These are phyloP conservation scores for Tetragnatha montana DNA, from an alignment of 2,888 invertebrate species.

Conservation along the genomic window DNA sequence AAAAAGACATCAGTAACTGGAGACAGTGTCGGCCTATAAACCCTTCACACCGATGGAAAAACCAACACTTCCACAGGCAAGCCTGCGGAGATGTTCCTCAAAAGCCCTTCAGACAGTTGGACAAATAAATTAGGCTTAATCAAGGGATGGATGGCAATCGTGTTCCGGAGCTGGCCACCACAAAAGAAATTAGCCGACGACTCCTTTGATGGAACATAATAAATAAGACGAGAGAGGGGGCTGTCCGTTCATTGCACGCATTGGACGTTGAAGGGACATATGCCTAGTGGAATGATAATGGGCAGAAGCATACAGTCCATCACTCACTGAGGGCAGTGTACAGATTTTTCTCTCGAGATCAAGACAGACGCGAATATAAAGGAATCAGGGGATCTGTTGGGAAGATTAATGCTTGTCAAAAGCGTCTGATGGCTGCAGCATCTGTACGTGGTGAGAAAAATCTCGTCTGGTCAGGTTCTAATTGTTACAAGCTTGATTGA, in stretches of 20 bases:
- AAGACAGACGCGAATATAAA: background rate
- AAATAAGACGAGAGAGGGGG: background rate
- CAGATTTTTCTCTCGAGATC: background rate
- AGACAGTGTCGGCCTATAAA: background rate
- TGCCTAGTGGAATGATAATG: background rate
- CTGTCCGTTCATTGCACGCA: background rate
- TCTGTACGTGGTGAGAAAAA: too few relatives aligned
- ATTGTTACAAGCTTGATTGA: too few relatives aligned
- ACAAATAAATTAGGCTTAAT: constrained; percentile 22
- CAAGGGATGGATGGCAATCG: constrained; percentile 8
- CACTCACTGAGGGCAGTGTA: background rate
- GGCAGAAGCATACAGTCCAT: background rate
- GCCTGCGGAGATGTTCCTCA: background rate
- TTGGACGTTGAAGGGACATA: background rate
- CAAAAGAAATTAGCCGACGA: constrained; percentile 4
- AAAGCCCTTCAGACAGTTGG: background rate
- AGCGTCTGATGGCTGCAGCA: too few relatives aligned
- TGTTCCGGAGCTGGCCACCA: background rate
- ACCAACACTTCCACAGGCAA: background rate
- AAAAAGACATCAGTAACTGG: background rate
- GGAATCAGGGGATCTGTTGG: background rate
- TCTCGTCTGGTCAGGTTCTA: too few relatives aligned
- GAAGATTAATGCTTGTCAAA: background rate
- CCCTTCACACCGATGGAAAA: background rate
- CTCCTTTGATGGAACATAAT: constrained; percentile 11